These are phyloP conservation scores for Mycetomoellerius zeteki DNA, from an alignment of 1,140 invertebrate genomes.

Conservation along the genomic window DNA sequence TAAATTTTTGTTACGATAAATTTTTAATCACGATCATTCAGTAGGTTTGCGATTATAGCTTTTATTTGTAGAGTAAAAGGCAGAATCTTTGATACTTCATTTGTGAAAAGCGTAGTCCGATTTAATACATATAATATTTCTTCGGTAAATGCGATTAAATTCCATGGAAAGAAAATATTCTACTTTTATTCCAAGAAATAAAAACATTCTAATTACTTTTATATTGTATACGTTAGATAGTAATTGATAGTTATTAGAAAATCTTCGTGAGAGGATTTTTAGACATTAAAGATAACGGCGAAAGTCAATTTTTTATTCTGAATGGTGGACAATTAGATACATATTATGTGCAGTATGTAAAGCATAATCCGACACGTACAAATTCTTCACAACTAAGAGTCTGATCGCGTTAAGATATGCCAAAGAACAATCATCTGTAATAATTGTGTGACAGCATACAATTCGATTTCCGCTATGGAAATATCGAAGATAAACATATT, in stretches of 20 bases:
- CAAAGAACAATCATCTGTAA: not conserved
- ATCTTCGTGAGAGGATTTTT: conserved; percentile 1
- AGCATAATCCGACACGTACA: not conserved
- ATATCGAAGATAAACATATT: not conserved
- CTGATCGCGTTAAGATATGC: not conserved
- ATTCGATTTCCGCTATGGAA: not conserved
- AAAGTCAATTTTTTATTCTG: not conserved
- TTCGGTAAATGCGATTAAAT: not conserved
- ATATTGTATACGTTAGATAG: not conserved
- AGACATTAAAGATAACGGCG: not conserved
- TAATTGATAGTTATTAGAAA: conserved; percentile 11
- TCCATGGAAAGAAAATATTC: not conserved
- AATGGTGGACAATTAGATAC: not conserved
- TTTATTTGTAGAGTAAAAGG: not conserved
- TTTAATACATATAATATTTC: conserved; percentile 5
- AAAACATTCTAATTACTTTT: not conserved
- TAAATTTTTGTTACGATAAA: conserved; percentile 10
- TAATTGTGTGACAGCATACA: not conserved
- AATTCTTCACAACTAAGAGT: not conserved
- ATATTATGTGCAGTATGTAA: not conserved
- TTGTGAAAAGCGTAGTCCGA: not conserved
- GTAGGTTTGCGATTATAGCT: not conserved
- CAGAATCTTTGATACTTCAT: conserved; percentile 1
- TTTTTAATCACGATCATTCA: not conserved
- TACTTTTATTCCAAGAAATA: conserved; percentile 12